phyloP scores from a whole-genome alignment of 2,888 invertebrate species.

The Icerya purchasi region DNA sequence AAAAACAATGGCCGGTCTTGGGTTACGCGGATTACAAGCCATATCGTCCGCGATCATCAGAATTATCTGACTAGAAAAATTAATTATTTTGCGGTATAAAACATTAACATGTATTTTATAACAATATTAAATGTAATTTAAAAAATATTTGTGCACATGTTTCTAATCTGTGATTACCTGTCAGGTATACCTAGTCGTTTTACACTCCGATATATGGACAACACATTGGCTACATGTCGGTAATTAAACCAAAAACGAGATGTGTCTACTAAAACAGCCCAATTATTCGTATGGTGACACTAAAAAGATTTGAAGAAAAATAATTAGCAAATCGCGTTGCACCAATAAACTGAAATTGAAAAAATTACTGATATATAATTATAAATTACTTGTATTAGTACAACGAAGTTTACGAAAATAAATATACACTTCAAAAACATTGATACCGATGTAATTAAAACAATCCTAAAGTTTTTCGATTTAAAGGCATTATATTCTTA shows the following conservation, averaged over 20 bases:
- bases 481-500: too few relatives aligned
- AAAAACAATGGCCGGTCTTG: slow-evolving; percentile 89
- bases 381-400: too few relatives aligned
- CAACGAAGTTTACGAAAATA: too few relatives aligned
- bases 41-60: slow-evolving; percentile 99
- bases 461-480: too few relatives aligned
- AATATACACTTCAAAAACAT: too few relatives aligned
- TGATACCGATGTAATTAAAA: too few relatives aligned
- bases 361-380: too few relatives aligned
- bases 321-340: too few relatives aligned
- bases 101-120: not conserved
- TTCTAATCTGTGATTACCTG: slow-evolving; percentile 25
- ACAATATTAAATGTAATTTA: too few relatives aligned
- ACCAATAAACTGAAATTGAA: too few relatives aligned
- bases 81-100: slow-evolving; percentile 6
- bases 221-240: slow-evolving; percentile 93
- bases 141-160: not conserved
- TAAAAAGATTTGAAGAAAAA: slow-evolving; percentile 12
- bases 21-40: slow-evolving; percentile 97
- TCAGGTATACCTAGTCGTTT: slow-evolving; percentile 97
- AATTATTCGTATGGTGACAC: slow-evolving; percentile 75
- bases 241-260: slow-evolving; percentile 99
- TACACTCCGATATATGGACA: slow-evolving; percentile 93
- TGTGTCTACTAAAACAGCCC: slow-evolving; percentile 97
- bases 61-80: slow-evolving; percentile 61